These are phyloP conservation scores for Phortica magna DNA, from an alignment of 2,888 invertebrate species.

Conservation along the genomic window DNA sequence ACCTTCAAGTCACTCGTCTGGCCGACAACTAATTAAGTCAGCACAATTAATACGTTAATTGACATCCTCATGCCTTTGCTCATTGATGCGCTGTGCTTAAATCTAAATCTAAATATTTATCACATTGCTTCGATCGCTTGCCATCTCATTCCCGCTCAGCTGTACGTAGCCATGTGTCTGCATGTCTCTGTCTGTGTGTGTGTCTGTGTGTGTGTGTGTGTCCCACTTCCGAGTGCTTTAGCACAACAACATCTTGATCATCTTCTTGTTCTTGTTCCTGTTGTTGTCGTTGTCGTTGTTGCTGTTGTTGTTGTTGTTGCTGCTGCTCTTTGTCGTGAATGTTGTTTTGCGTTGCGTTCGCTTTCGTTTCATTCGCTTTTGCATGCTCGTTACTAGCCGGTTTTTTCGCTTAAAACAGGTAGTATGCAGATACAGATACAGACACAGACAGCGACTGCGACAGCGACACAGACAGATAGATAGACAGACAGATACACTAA, in stretches of 20 bases:
- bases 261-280: background rate
- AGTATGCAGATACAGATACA: background rate
- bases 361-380: constrained; percentile 1
- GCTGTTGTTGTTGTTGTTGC: background rate
- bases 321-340: background rate
- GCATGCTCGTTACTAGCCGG: background rate
- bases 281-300: background rate
- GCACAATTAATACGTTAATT: too few relatives aligned
- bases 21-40: too few relatives aligned
- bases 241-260: background rate
- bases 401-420: background rate
- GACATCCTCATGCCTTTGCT: too few relatives aligned
- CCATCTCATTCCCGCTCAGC: background rate
- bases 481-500: background rate
- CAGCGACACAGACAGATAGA: background rate
- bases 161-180: too few relatives aligned
- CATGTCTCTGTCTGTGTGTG: too few relatives aligned
- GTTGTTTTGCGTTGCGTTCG: background rate
- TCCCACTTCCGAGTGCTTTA: background rate
- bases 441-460: background rate
- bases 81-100: background rate
- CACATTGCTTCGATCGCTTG: background rate
- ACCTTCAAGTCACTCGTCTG: too few relatives aligned
- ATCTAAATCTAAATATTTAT: background rate
- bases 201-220: background rate